These are phyloP conservation scores for Bombus cullumanus DNA, from an alignment of 1,140 invertebrate species.

Conservation along the genomic window DNA sequence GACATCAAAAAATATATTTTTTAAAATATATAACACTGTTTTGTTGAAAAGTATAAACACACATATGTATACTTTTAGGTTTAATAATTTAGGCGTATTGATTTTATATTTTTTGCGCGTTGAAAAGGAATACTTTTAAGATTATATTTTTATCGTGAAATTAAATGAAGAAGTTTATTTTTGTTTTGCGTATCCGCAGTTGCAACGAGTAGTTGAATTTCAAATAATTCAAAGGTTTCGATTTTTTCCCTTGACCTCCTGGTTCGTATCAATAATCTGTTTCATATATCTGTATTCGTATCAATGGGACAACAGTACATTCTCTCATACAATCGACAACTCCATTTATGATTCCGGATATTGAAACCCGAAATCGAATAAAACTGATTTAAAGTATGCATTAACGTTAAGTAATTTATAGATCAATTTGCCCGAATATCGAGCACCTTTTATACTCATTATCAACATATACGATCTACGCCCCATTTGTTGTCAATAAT, in stretches of 20 bases:
- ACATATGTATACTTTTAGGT: too few relatives aligned
- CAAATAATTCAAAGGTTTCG: neutral
- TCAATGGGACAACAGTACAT: constrained; percentile 17
- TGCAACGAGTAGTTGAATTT: neutral
- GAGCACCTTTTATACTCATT: constrained; percentile 34
- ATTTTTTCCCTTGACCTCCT: neutral
- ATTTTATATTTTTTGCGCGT: too few relatives aligned
- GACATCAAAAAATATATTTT: too few relatives aligned
- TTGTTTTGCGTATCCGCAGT: neutral
- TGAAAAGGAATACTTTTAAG: too few relatives aligned
- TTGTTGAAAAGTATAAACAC: too few relatives aligned
- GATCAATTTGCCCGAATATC: constrained; percentile 57
- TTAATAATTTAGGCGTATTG: too few relatives aligned
- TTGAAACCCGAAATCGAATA: constrained; percentile 39
- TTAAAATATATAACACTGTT: too few relatives aligned
- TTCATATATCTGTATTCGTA: too few relatives aligned
- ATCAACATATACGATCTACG: neutral
- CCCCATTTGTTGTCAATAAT: constrained; percentile 38
- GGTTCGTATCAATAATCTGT: neutral
- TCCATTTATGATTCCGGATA: constrained; percentile 53
- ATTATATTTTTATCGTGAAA: neutral
- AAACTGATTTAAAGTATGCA: constrained; percentile 62
- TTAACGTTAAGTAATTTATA: constrained; percentile 57
- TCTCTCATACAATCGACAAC: constrained; percentile 21
- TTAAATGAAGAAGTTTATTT: neutral